Conservation (phyloP, 2,113 vertebrate species). For the Phaetusa simplex region DNA sequence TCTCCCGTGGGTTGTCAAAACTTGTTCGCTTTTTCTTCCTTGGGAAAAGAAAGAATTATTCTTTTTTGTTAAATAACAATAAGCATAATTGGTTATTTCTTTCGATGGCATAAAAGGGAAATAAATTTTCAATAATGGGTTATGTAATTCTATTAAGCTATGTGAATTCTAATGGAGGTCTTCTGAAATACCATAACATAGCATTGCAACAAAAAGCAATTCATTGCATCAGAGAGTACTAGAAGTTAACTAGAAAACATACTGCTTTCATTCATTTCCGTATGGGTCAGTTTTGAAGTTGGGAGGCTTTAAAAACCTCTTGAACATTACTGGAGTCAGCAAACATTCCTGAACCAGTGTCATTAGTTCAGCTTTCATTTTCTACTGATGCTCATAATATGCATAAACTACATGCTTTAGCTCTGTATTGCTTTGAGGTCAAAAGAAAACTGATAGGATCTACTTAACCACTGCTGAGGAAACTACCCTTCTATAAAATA, state of each 20-base stretch:
- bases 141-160: neutral
- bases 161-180: neutral
- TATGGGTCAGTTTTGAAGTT: neutral
- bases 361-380: neutral
- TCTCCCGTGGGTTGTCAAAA: neutral
- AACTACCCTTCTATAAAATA: neutral
- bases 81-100: neutral
- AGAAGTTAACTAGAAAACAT: neutral
- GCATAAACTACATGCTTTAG: neutral
- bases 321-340: neutral
- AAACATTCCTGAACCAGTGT: neutral
- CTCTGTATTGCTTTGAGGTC: neutral
- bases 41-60: neutral
- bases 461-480: neutral
- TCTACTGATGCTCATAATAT: neutral
- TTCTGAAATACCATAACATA: neutral
- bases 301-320: neutral
- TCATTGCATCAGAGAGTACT: neutral
- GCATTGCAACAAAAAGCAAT: neutral
- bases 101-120: neutral
- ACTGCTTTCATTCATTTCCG: neutral
- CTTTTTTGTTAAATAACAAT: neutral
- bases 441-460: neutral
- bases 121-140: neutral
- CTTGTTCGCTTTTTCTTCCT: neutral